Evolutionary conservation across 2,113 vertebrate genomes (phyloP), one percentile per base, ranked within the genome.

Genomic region (Silurus meridionalis): DNA sequence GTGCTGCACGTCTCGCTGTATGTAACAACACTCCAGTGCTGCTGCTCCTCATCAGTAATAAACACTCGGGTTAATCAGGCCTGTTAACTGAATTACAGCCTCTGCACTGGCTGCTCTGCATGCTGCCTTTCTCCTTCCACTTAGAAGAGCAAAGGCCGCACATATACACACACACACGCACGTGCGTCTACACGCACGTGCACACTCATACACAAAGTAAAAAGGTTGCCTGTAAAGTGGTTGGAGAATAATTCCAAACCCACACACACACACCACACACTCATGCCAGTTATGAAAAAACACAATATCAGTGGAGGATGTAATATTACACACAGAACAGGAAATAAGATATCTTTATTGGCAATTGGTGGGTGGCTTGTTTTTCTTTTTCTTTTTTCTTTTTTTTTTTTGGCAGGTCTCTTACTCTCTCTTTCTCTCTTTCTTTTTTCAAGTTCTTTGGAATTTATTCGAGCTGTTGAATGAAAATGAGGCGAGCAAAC

Each of bases 11-110:
- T 78, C 23, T 55, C 10, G 0, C 23, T 25, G 75, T 78, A 21
- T 25, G 50, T 55, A 55, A 25, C 52, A 25, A 55, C 13, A 14
- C 23, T 55, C 50, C 50, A 55, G 23, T 53, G 50, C 74, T 78
- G 52, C 74, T 25, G 13, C 57, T 78, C 37, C 75, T 78, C 75
- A 8, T 78, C 52, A 78, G 52, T 78, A 78, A 78, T 78, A 78
- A 78, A 78, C 52, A 25, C 75, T 55, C 13, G 52, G 50, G 52
- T 78, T 78, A 78, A 78, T 78, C 75, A 78, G 75, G 75, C 23
- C 75, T 78, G 75, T 78, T 78, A 78, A 55, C 52, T 28, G 75
- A 78, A 78, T 78, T 78, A 78, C 52, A 78, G 75, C 75, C 75
- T 78, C 75, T 78, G 75, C 75, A 15, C 52, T 55, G 52, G 75